A percentile compares a stretch with the other conserved stretches of the same genome.
Evolutionary conservation across 2,888 invertebrate genomes (phyloP).

Genomic region (Eupithecia exiguata): DNA sequence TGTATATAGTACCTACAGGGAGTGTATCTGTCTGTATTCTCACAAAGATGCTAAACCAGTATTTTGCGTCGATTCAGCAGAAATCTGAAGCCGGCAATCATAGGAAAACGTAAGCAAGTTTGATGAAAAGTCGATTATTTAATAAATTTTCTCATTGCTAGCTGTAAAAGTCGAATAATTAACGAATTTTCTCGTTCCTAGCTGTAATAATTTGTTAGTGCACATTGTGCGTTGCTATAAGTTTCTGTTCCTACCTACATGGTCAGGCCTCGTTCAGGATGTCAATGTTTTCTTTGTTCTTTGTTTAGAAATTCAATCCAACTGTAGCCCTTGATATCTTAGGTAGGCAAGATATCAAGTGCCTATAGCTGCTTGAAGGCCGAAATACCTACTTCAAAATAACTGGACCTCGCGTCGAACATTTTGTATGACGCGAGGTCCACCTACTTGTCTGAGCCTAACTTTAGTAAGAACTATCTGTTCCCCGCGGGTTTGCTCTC

Average conservation of each 20-base stretch:
- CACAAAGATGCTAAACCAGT: conserved; percentile 58
- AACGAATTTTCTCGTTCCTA: not conserved
- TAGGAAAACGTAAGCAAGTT: not conserved
- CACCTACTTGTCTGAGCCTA: too few relatives aligned
- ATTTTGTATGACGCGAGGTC: too few relatives aligned
- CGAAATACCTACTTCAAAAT: not conserved
- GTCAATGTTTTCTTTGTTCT: too few relatives aligned
- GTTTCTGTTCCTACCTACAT: too few relatives aligned
- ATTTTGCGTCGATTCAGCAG: conserved; percentile 60
- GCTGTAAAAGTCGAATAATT: not conserved
- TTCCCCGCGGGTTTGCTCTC: too few relatives aligned
- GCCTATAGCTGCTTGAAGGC: not conserved
- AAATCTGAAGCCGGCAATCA: conserved; percentile 7
- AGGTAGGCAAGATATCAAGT: not conserved
- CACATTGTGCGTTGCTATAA: not conserved
- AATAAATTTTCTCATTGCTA: not conserved
- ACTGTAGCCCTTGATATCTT: not conserved
- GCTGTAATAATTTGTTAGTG: not conserved
- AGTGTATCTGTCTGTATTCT: not conserved
- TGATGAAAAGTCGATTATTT: not conserved
- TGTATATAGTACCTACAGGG: not conserved
- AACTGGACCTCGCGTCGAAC: too few relatives aligned
- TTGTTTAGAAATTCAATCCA: not conserved
- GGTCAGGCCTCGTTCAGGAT: not conserved
- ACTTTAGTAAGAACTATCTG: too few relatives aligned